Evolutionary conservation across 2,113 vertebrate species (phyloP).

Genomic region (Zosterops japonicus): DNA sequence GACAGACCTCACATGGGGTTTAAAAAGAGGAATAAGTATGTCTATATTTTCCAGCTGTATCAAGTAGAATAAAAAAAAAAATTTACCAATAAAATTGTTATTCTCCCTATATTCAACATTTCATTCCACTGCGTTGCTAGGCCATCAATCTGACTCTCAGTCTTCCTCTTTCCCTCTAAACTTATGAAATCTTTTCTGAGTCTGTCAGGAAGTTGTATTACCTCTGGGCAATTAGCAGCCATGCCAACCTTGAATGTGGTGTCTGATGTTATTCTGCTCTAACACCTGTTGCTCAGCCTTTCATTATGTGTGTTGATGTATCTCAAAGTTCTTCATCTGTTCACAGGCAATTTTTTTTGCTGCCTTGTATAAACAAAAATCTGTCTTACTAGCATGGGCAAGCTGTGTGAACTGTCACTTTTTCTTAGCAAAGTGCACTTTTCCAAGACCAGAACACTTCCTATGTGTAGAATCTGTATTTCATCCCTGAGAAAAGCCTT

Average conservation of each 20-base stretch:
- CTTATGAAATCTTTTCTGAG: neutral
- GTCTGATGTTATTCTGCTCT: neutral
- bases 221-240: neutral
- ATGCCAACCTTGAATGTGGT: neutral
- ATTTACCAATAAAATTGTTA: neutral
- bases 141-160: neutral
- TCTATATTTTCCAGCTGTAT: neutral
- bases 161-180: neutral
- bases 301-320: neutral
- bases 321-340: neutral
- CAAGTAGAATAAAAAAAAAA: neutral
- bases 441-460: constrained; percentile 13
- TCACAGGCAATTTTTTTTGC: neutral
- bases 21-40: neutral
- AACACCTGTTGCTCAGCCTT: neutral
- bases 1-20: neutral
- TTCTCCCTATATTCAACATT: neutral
- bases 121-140: neutral
- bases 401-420: neutral
- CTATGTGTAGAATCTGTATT: neutral
- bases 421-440: neutral
- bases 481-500: neutral
- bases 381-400: neutral
- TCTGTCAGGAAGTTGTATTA: neutral
- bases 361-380: neutral